phyloP scores from a whole-genome alignment of 2,113 vertebrate genomes.

The Callospermophilus lateralis region DNA sequence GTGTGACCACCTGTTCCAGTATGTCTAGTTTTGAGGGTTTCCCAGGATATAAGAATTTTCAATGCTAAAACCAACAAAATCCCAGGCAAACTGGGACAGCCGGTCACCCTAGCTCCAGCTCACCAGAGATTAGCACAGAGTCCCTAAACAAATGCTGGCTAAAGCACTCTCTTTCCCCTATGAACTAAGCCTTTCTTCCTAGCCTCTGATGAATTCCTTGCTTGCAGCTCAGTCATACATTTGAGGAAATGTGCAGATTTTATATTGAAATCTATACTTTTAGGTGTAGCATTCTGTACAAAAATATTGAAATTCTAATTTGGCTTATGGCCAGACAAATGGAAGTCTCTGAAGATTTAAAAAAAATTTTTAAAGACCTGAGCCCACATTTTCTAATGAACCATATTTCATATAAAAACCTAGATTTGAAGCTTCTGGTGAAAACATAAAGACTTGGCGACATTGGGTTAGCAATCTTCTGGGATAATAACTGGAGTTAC shows the following conservation, averaged over 20 bases:
- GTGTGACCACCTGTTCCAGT: background rate
- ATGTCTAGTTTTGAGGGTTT: background rate
- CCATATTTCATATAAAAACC: conserved; percentile 12
- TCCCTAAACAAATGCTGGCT: background rate
- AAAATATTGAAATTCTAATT: conserved; percentile 52
- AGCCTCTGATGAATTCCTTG: background rate
- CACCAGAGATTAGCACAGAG: background rate
- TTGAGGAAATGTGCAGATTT: background rate
- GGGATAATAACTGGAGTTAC: background rate
- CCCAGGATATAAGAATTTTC: background rate
- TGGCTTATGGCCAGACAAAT: conserved; percentile 41
- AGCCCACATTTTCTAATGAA: background rate
- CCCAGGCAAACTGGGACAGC: background rate
- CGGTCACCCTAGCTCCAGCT: background rate
- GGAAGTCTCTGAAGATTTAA: background rate
- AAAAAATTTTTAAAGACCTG: background rate
- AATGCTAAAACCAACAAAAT: background rate
- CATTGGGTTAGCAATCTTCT: background rate
- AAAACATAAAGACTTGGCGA: background rate
- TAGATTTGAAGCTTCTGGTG: background rate
- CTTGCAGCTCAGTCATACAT: background rate
- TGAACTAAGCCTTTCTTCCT: background rate
- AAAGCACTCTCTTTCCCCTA: background rate
- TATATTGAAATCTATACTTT: background rate
- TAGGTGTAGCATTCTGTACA: background rate